Base-by-base conservation (phyloP, 2,797 vertebrate species). In the Sebastes trivittatus region DNA sequence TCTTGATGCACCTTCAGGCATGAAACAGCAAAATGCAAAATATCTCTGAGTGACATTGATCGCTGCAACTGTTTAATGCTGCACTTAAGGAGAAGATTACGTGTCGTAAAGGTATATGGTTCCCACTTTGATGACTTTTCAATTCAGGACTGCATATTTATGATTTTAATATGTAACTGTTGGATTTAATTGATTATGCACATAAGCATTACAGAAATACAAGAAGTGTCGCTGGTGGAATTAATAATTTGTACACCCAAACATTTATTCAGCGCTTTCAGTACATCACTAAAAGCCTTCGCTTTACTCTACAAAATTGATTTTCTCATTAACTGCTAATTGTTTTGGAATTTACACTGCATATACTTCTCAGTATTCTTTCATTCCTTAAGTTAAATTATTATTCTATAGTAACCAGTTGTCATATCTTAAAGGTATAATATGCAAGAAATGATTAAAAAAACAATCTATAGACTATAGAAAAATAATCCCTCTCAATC, bases 1-100 rank as follows among this genome's bases (percentile, higher is more conserved):
- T 81, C 79, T 81, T 67, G 80, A 87, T 85, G 89, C 81, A 83
- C 81, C 77, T 81, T 76, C 78, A 78, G 68, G 76, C 69, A 84
- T 78, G 63, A 84, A 80, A 69, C 80, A 69, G 84, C 78, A 74
- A 70, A 79, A 88, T 78, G 78, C 72, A 71, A 72, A 81, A 78
- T 62, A 78, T 76, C 54, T 25, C 75, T 65, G 83, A 83, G 75
- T 72, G 76, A 78, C 72, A 78, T 2, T 68, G 81, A 86, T 81
- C 66, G n/a, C 69, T 56, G 20, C 38, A 61, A 65, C 67, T 52
- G 81, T 34, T 56, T 68, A 75, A 63, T 72, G 72, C 62, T 20
- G 49, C 65, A 70, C 30, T 59, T 80, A 63, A 30, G 71, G 38
- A 34, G 23, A 29, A 69, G 62, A 77, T 67, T 54, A 77, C 20